phyloP scores from a whole-genome alignment of 2,113 vertebrate genomes.

The Austrofundulus limnaeus region DNA sequence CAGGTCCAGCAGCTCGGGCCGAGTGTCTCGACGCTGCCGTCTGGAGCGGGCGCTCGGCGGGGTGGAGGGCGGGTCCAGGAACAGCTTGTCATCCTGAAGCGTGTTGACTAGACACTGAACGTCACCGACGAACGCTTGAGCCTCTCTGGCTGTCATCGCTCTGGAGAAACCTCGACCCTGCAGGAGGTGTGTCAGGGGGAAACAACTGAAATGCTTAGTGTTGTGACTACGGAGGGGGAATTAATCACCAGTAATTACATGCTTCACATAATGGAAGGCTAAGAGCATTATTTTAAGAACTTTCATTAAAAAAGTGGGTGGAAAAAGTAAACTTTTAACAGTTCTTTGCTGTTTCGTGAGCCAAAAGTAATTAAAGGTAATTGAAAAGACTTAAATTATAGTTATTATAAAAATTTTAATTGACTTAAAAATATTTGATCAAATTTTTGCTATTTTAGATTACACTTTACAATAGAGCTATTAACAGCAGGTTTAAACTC shows the following conservation, averaged over 20 bases:
- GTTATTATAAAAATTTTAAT: conserved; percentile 26
- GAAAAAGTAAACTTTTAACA: conserved; percentile 25
- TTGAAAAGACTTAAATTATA: conserved; percentile 50
- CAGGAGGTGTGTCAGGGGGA: not conserved
- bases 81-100: conserved; percentile 88
- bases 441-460: conserved; percentile 5
- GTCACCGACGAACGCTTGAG: conserved; percentile 90
- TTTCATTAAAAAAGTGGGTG: conserved; percentile 37
- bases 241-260: conserved; percentile 20
- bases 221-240: not conserved
- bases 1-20: conserved; percentile 88
- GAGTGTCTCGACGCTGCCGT: conserved; percentile 87
- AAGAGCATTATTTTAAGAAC: conserved; percentile 15
- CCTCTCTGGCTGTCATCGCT: conserved; percentile 93
- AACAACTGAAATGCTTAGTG: conserved; percentile 14
- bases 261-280: conserved; percentile 12
- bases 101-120: conserved; percentile 87
- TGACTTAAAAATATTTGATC: too few species aligned
- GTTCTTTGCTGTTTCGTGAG: conserved; percentile 27
- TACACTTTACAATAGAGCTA: not conserved
- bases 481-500: too few species aligned
- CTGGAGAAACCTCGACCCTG: conserved; percentile 91
- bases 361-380: conserved; percentile 55
- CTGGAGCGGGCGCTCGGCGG: conserved; percentile 81
- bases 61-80: conserved; percentile 87